Conservation (phyloP, 2,113 vertebrate species). For the Tragelaphus strepsiceros region DNA sequence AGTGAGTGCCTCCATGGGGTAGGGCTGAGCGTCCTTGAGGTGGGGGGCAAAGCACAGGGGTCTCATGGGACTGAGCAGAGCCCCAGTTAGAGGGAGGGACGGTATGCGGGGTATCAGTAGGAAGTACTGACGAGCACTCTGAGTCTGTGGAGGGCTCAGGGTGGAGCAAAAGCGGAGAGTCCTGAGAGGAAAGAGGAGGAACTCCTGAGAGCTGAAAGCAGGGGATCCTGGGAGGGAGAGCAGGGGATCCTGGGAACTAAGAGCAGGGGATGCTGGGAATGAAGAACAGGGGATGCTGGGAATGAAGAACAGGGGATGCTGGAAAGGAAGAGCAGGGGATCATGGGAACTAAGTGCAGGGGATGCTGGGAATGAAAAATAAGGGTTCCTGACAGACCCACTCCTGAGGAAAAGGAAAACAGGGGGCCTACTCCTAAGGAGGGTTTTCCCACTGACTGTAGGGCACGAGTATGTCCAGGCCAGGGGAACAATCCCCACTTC, state of each 20-base stretch:
- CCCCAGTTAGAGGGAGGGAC: background rate
- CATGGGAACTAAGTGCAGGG: fast-evolving
- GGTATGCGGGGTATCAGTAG: fast-evolving
- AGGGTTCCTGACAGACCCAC: background rate
- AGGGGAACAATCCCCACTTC: background rate
- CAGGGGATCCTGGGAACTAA: background rate
- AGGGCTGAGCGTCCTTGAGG: background rate
- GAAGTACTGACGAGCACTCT: background rate
- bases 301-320: background rate
- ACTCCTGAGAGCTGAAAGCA: background rate
- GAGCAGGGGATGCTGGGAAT: background rate
- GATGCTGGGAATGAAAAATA: fast-evolving
- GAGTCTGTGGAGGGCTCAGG: background rate
- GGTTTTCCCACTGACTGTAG: background rate
- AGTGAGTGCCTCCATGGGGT: fast-evolving
- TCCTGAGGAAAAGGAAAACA: background rate
- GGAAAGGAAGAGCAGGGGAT: background rate
- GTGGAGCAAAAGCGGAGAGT: background rate
- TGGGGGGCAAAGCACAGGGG: background rate
- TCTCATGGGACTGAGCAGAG: fast-evolving
- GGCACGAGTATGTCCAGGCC: background rate
- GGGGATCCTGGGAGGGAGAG: background rate
- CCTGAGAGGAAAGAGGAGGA: background rate
- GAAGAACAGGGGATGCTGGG: fast-evolving
- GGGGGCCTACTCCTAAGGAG: background rate